These are phyloP conservation scores for Arge pagana DNA, from an alignment of 2,888 invertebrate species.

Conservation along the genomic window DNA sequence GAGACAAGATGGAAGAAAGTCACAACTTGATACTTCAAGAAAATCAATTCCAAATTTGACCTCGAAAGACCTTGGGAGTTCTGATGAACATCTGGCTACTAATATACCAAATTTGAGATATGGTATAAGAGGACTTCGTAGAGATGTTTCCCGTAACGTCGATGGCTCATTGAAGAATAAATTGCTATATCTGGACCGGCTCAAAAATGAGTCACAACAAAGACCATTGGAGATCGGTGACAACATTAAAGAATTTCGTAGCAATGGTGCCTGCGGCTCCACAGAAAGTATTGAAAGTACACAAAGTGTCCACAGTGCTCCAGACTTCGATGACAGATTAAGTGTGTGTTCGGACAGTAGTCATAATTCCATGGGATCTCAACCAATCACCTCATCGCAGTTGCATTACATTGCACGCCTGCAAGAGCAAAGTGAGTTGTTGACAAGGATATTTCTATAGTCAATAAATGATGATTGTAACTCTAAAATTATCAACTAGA, in stretches of 20 bases:
- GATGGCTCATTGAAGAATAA: constrained; percentile 36
- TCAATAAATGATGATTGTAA: background rate
- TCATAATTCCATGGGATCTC: constrained; percentile 45
- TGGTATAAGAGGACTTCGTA: constrained; percentile 43
- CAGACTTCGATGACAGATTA: constrained; percentile 52
- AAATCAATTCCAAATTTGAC: constrained; percentile 55
- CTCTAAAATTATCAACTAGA: background rate
- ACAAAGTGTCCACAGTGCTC: constrained; percentile 52
- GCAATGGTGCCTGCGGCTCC: constrained; percentile 42
- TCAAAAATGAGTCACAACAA: constrained; percentile 49
- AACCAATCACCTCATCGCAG: constrained; percentile 43
- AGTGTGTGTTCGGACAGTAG: constrained; percentile 51
- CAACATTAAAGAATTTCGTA: constrained; percentile 37
- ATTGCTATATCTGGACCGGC: constrained; percentile 38
- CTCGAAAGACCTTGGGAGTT: constrained; percentile 38
- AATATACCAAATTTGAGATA: constrained; percentile 36
- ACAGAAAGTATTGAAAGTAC: constrained; percentile 55
- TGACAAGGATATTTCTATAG: background rate
- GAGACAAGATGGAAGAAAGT: constrained; percentile 41
- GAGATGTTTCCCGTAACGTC: constrained; percentile 40
- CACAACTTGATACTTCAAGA: no score
- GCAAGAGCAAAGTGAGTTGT: constrained; percentile 46
- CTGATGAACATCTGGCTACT: constrained; percentile 16
- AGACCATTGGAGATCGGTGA: constrained; percentile 39
- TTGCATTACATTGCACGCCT: constrained; percentile 43